A percentile compares a stretch with the other conserved stretches of the same genome.
phyloP scores from a whole-genome alignment of 2,888 invertebrate species.

The Lasioglossum calceatum region DNA sequence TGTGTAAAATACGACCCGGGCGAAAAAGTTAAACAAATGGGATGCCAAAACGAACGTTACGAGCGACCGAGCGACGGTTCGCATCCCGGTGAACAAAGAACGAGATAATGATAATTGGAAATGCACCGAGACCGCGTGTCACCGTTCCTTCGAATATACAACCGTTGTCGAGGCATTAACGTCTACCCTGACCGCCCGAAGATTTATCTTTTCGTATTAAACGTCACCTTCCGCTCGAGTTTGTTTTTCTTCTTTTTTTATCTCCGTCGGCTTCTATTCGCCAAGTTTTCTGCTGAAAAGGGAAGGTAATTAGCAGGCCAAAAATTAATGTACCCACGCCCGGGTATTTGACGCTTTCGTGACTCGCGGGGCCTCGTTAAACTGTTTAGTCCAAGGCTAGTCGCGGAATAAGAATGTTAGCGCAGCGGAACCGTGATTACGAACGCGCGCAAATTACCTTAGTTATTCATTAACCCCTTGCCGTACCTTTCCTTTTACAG shows the following conservation, averaged over 20 bases:
- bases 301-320: conserved; percentile 3
- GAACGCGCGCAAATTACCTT: background rate
- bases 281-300: conserved; percentile 1
- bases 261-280: background rate
- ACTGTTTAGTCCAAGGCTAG: background rate
- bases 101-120: conserved; percentile 46
- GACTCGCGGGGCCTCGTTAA: background rate
- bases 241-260: background rate
- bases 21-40: conserved; percentile 77
- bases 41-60: conserved; percentile 67
- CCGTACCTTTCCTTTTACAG: no score
- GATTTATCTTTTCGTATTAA: conserved; percentile 32
- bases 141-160: conserved; percentile 27
- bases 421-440: background rate
- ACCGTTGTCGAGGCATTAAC: conserved; percentile 19
- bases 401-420: background rate
- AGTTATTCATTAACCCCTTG: background rate
- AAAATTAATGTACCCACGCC: background rate
- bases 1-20: conserved; percentile 72
- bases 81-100: conserved; percentile 1
- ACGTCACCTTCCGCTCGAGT: background rate
- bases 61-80: background rate
- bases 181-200: conserved; percentile 22
- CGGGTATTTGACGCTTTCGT: background rate
- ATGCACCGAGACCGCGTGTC: conserved; percentile 12